Conservation (phyloP, 1,140 invertebrate genomes). For the Periplaneta americana region DNA sequence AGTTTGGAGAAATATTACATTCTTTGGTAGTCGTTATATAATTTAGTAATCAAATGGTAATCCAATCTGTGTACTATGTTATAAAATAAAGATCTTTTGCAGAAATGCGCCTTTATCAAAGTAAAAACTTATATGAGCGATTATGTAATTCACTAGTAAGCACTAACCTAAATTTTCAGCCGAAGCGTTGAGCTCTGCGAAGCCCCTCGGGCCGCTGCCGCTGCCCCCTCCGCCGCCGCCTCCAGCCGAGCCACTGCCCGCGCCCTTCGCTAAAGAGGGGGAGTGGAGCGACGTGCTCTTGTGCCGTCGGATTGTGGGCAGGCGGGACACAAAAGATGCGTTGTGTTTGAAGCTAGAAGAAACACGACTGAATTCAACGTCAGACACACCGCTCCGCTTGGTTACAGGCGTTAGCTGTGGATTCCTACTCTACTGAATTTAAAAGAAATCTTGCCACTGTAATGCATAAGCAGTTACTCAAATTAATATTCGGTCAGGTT, state of each 20-base stretch:
- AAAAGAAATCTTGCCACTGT: too few relatives aligned
- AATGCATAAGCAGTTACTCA: too few relatives aligned
- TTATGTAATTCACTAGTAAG: too few relatives aligned
- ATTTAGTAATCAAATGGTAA: too few relatives aligned
- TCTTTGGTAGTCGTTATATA: too few relatives aligned
- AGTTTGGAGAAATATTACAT: too few relatives aligned
- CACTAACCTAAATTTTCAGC: slow-evolving; percentile 64
- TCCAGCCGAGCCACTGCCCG: not conserved
- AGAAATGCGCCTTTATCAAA: not conserved
- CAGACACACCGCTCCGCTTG: not conserved
- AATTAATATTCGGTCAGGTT: too few relatives aligned
- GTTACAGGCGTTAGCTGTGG: too few relatives aligned
- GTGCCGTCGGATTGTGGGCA: slow-evolving; percentile 78
- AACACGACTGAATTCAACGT: slow-evolving; percentile 25
- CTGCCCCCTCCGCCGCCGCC: slow-evolving; percentile 28
- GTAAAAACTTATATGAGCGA: too few relatives aligned
- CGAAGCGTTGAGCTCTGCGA: slow-evolving; percentile 62
- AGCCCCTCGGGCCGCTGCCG: slow-evolving; percentile 42
- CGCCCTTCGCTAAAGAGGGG: slow-evolving; percentile 48
- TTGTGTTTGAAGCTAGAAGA: slow-evolving; percentile 84
- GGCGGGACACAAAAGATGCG: slow-evolving; percentile 80
- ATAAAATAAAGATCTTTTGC: too few relatives aligned
- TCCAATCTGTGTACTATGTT: too few relatives aligned
- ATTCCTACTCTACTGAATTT: too few relatives aligned
- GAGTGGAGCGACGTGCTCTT: slow-evolving; percentile 67